These are phyloP conservation scores for Graphium colonna DNA, from an alignment of 2,888 invertebrate species.

Conservation along the genomic window DNA sequence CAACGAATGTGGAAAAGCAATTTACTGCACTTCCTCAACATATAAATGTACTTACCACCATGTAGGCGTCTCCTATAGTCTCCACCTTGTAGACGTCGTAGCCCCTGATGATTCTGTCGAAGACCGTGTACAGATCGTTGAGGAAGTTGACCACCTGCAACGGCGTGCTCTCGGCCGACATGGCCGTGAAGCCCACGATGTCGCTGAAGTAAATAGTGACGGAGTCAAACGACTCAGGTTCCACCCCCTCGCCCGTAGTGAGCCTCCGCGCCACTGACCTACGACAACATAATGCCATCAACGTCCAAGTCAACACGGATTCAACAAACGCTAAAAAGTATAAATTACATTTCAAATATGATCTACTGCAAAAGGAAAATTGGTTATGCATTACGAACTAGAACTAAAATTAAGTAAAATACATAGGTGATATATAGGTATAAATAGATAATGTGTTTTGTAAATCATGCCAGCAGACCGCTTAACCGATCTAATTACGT, in stretches of 20 bases:
- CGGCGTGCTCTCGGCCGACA: slow-evolving; percentile 96
- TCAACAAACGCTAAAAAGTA: slow-evolving; percentile 8
- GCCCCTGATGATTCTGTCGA: slow-evolving; percentile 96
- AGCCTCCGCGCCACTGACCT: slow-evolving; percentile 93
- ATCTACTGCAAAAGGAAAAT: slow-evolving; percentile 12
- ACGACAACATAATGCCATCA: slow-evolving; percentile 45
- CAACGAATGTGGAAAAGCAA: no score
- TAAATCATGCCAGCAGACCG: slow-evolving; percentile 12
- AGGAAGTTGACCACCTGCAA: slow-evolving; percentile 97
- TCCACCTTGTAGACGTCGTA: slow-evolving; percentile 99
- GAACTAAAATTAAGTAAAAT: background rate
- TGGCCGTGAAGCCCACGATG: slow-evolving; percentile 97
- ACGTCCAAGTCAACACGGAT: background rate
- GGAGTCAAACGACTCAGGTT: slow-evolving; percentile 95
- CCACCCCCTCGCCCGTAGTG: slow-evolving; percentile 92
- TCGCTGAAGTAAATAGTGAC: slow-evolving; percentile 99
- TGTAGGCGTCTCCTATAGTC: slow-evolving; percentile 91
- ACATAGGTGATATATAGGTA: background rate
- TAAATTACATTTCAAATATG: slow-evolving; percentile 14
- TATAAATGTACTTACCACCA: slow-evolving; percentile 75
- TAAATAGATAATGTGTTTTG: background rate
- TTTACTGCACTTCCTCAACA: no score
- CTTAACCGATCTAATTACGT: slow-evolving; percentile 14
- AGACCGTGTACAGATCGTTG: slow-evolving; percentile 98
- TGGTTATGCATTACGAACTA: background rate